Base-by-base conservation (phyloP, 64 coral and sea anemone genomes). In the Exaiptasia diaphana region DNA sequence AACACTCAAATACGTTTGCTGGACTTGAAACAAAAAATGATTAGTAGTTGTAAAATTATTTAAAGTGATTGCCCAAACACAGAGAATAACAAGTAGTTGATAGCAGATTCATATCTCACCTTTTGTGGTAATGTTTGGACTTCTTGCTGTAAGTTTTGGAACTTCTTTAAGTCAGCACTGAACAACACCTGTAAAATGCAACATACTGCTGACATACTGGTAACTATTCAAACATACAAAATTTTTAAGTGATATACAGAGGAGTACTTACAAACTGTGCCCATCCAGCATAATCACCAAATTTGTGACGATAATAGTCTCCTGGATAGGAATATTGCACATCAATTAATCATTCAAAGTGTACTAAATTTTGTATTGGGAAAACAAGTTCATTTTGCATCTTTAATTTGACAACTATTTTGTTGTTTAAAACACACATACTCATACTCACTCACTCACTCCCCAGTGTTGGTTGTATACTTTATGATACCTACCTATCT, bases 231-330 rank as follows among this genome's bases (percentile, higher is more conserved):
- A 10, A 62, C 33, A 9, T 62, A 20, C 14, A 64, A 8, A 64
- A 64, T 14, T 14, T 9, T 64, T 64, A 11, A 10, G 7, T 29
- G 61, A 17, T 14, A 13, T 8, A 24, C 8, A 11, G 61, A 24
- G 27, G 10, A 29, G 29, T 27, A 69, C 83, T 92, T 81, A 97
- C 94, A 37, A 88, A 97, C 32, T 97, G 89, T 48, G 94, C 94
- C 94, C 94, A 97, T 50, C 94, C 94, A 42, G 94, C 89, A 81
- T 88, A 91, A 7, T 92, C 57, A 38, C 94, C 94, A 92, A 97
- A 97, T 18, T 92, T 20, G 15, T 44, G 8, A 42, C 94, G 62
- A 53, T 84, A 97, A 68, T 92, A 71, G 76, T 97, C 84, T 56
- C 94, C 94, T 97, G 56, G 41, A 71, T 14, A 63, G 10, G 34